phyloP scores from a whole-genome alignment of 2,113 vertebrate species.

The Anser cygnoides region DNA sequence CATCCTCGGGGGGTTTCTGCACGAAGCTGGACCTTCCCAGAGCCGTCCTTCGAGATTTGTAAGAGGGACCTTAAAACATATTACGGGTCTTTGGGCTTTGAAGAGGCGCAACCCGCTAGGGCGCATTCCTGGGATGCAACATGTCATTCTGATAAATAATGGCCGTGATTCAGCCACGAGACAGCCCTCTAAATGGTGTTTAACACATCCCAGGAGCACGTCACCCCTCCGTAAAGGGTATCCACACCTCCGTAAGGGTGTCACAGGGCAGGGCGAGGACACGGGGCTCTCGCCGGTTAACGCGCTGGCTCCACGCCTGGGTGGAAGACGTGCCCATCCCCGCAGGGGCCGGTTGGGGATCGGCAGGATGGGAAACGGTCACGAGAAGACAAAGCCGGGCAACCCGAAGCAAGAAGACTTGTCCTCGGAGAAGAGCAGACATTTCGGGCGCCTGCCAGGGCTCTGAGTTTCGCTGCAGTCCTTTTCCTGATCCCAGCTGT shows the following conservation, averaged over 20 bases:
- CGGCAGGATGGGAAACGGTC: not conserved
- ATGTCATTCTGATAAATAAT: not conserved
- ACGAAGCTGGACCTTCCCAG: not conserved
- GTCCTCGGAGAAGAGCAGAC: not conserved
- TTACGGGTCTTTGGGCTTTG: not conserved
- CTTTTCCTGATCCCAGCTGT: not conserved
- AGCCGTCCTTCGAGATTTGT: fast-evolving
- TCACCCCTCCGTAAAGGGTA: not conserved
- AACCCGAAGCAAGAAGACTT: not conserved
- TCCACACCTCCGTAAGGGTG: not conserved
- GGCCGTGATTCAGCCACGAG: not conserved
- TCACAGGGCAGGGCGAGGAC: not conserved
- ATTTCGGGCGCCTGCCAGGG: not conserved
- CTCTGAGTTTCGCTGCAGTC: not conserved
- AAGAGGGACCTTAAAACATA: not conserved
- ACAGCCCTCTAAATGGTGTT: not conserved
- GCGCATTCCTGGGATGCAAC: not conserved
- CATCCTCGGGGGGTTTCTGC: not conserved
- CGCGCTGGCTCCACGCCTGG: fast-evolving
- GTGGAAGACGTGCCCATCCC: fast-evolving
- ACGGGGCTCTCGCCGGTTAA: not conserved
- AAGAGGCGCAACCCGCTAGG: not conserved
- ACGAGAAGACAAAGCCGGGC: not conserved
- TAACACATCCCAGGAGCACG: not conserved
- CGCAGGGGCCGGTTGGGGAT: fast-evolving